Evolutionary conservation across 1,140 invertebrate genomes (phyloP), one percentile per base, ranked within the genome.

Genomic region (Drosophila watanabei): DNA sequence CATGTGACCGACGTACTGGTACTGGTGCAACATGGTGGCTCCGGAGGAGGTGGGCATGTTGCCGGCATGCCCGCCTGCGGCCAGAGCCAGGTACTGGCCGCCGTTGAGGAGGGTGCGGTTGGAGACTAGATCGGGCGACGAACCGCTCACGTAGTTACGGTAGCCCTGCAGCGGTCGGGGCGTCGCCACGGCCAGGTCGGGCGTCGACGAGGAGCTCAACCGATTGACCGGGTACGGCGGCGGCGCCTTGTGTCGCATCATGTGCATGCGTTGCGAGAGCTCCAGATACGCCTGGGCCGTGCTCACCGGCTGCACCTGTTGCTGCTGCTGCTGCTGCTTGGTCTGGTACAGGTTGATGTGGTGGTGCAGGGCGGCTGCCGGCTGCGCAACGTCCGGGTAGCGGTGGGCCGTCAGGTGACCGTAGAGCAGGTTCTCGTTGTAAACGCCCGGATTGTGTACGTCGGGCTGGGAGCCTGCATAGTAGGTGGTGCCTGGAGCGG

Each of bases 201-300:
- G 97, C 1, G 97, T 97, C 9, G 96, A 97, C 75, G 96, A 96
- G 46, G 96, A 97, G 70, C 96, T 96, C 24, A 96, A 94, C 5
- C 96, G 94, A 82, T 95, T 95, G 0, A 95, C 95, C 0, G 96
- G 96, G 93, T 98, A 98, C 0, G 97, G 97, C 0, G 97, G 97
- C 0, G 97, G 97, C 0, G 96, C 97, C 93, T 97, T 97, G 87
- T 97, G 94, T 79, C 96, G 96, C 49, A 96, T 94, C 79, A 96
- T 94, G 39, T 95, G 95, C 64, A 96, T 86, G 45, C 94, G 93
- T 69, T 94, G 94, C 4, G 81, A 81, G 0, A 89, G 51, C 30
- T 93, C 87, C 69, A 95, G 68, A 20, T 93, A 89, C 10, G 75
- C 79, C 33, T 79, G 75, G 5, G 75, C 49, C 10, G 75, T 57